Evolutionary conservation across 2,113 vertebrate genomes (phyloP).

Genomic region (Struthio camelus): DNA sequence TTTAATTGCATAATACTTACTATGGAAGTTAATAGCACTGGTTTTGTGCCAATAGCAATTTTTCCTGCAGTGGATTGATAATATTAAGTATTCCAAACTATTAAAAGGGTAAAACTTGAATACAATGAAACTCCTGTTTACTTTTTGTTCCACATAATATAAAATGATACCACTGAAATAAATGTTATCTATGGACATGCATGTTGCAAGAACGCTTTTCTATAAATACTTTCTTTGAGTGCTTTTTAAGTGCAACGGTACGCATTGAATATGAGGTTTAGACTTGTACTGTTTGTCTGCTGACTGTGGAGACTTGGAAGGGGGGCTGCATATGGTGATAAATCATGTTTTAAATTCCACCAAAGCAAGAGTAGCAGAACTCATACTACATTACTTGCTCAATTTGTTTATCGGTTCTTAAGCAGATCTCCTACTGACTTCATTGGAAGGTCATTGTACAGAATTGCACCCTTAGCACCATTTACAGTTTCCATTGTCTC

Average conservation of each 20-base stretch:
- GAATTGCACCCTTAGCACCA: background rate
- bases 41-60: background rate
- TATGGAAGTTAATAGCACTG: background rate
- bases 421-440: background rate
- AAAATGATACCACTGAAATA: background rate
- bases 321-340: background rate
- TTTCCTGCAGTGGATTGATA: background rate
- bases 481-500: background rate
- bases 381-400: background rate
- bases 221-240: background rate
- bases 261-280: rapidly evolving
- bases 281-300: background rate
- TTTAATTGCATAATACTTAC: background rate
- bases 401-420: background rate
- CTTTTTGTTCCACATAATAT: background rate
- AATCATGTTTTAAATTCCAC: background rate
- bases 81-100: background rate
- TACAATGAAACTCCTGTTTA: background rate
- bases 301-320: background rate
- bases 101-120: background rate
- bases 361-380: background rate
- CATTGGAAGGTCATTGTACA: background rate
- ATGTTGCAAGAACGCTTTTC: background rate
- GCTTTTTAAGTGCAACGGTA: background rate
- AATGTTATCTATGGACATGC: rapidly evolving